Base-by-base conservation (phyloP, 2,888 invertebrate genomes). In the Mythimna lalbum region DNA sequence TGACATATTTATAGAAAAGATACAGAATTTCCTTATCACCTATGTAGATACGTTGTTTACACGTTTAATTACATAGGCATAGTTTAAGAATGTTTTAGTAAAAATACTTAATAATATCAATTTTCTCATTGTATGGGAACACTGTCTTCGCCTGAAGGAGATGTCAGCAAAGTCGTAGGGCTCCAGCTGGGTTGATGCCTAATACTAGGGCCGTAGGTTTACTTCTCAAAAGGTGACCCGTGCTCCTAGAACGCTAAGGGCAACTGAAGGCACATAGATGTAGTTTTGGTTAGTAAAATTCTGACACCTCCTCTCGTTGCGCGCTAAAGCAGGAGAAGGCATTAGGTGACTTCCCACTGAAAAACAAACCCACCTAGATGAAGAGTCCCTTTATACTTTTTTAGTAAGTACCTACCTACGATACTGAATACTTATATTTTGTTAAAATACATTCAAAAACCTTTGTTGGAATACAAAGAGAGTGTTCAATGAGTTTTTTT, bases 401-500 rank as follows among this genome's bases (percentile, higher is more conserved):
- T 55, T n/a, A n/a, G n/a, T n/a, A n/a, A 21, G 49, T 27, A 27
- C 2, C 27, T 27, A 27, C 2, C 27, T 55, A 49, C 4, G 7
- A 63, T 66, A 43, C 23, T 55, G 70, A 53, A n/a, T 55, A 36
- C 33, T 23, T 36, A 55, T 14, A 39, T 63, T 56, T 55, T 66
- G 31, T 60, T 55, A 19, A 53, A 59, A 69, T 49, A 60, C 23
- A 19, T 49, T 55, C 39, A 47, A 60, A 67, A 69, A 63, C 56
- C 61, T 64, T 78, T 76, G 53, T 64, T 43, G 21, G 4, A 74
- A 60, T 60, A 60, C 63, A 62, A 65, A 69, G 64, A 76, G 63
- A 61, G 55, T 57, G 55, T 52, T 69, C 69, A 69, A 78, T 60
- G 55, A 70, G 65, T 63, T 49, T 49, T 81, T 79, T 70, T 81